Conservation (phyloP, 2,888 invertebrate species). For the Trimorus sp. region DNA sequence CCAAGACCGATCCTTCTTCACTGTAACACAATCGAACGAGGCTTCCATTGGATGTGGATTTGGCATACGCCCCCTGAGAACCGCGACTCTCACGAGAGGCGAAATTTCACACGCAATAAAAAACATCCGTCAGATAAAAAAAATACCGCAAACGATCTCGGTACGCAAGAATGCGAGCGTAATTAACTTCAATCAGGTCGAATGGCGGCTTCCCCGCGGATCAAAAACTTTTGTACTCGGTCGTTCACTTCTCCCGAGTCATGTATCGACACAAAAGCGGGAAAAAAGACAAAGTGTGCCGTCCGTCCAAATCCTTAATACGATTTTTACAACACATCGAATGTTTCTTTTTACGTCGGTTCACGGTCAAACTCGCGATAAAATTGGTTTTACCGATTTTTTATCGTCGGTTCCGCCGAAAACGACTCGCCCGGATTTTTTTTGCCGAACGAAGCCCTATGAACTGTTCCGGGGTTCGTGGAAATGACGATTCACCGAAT, state of each 20-base stretch:
- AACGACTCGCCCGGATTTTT: no score
- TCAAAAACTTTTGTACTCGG: constrained; percentile 61
- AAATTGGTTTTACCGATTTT: background rate
- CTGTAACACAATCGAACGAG: constrained; percentile 29
- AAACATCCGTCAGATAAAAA: no score
- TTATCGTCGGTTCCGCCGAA: no score
- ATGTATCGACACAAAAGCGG: constrained; percentile 19
- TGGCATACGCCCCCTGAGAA: no score
- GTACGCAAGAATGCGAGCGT: constrained; percentile 55
- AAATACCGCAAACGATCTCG: no score
- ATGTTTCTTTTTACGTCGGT: constrained; percentile 25
- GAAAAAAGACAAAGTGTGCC: constrained; percentile 16
- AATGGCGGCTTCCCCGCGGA: constrained; percentile 62
- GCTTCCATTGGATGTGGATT: constrained; percentile 23
- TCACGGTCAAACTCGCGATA: constrained; percentile 2
- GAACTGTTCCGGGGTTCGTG: no score
- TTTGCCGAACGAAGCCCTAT: no score
- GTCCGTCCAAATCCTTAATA: constrained; percentile 22
- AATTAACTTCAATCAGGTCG: constrained; percentile 67
- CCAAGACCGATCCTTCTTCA: constrained; percentile 23
- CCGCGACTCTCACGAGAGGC: no score
- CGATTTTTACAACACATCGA: constrained; percentile 23
- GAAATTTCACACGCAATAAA: no score
- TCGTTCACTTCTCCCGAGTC: constrained; percentile 44
- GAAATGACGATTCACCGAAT: no score